These are phyloP conservation scores for Brachionus calyciflorus DNA, from an alignment of 1,140 invertebrate species.

Conservation along the genomic window DNA sequence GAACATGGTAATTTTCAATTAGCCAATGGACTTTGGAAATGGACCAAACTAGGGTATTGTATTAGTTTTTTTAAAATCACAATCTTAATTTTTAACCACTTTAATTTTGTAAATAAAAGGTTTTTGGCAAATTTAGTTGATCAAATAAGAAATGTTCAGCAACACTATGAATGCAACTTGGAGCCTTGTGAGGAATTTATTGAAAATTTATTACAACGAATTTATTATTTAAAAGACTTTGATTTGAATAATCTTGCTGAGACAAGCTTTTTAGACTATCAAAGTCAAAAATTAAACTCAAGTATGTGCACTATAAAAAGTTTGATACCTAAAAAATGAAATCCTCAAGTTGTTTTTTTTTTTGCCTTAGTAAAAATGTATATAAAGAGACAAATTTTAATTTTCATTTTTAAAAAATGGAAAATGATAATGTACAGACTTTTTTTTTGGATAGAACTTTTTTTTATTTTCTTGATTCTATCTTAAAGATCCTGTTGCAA, in stretches of 20 bases:
- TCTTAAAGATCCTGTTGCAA: no score
- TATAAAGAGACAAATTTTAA: no score
- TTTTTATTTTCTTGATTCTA: no score
- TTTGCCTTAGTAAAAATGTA: no score
- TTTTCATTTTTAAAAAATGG: no score
- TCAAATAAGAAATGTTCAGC: constrained; percentile 43
- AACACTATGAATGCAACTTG: constrained; percentile 36
- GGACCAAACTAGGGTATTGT: constrained; percentile 34
- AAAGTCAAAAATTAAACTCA: constrained; percentile 39
- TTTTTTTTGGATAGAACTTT: no score
- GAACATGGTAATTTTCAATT: constrained; percentile 35
- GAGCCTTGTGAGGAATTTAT: constrained; percentile 39
- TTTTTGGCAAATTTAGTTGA: constrained; percentile 41
- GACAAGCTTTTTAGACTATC: constrained; percentile 26
- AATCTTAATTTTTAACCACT: not conserved
- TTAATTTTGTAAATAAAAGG: not conserved
- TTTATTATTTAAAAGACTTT: constrained; percentile 40
- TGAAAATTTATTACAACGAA: constrained; percentile 31
- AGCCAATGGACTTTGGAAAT: constrained; percentile 40
- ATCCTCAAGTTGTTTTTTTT: no score
- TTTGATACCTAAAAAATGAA: constrained; percentile 15
- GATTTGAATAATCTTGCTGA: constrained; percentile 40
- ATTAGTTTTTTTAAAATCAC: not conserved
- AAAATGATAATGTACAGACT: no score
- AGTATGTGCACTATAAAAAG: constrained; percentile 27